Evolutionary conservation across 2,113 vertebrate species (phyloP).

Genomic region (Poecile atricapillus): DNA sequence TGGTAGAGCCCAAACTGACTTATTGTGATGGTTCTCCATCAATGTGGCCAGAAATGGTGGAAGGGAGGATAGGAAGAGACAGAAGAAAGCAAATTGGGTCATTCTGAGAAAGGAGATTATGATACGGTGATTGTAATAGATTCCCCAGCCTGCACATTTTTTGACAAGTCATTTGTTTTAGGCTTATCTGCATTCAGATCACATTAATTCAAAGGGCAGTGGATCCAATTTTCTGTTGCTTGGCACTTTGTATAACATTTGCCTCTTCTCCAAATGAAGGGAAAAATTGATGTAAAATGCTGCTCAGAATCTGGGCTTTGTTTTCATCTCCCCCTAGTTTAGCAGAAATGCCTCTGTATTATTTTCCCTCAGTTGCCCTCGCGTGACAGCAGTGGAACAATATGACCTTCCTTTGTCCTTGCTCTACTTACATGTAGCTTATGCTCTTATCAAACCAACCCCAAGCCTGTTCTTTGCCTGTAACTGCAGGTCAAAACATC

Average conservation of each 20-base stretch:
- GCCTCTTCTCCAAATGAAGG: background rate
- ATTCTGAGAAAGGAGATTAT: background rate
- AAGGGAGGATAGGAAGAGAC: background rate
- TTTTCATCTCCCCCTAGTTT: background rate
- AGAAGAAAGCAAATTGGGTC: background rate
- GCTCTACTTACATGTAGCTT: background rate
- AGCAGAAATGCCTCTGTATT: background rate
- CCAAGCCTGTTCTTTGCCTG: background rate
- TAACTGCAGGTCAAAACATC: slow-evolving; percentile 40
- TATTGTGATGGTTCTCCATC: background rate
- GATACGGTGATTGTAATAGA: background rate
- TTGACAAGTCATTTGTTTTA: background rate
- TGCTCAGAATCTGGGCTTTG: background rate
- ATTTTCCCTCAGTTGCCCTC: background rate
- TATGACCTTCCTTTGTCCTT: slow-evolving; percentile 12
- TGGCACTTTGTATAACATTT: background rate
- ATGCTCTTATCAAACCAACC: background rate
- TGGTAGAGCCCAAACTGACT: background rate
- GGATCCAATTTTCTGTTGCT: background rate
- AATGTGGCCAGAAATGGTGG: background rate
- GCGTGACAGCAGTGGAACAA: rapidly evolving
- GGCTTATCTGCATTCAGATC: background rate
- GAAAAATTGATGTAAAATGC: background rate
- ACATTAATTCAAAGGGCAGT: background rate
- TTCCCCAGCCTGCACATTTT: background rate